Evolutionary conservation across 2,888 invertebrate genomes (phyloP).

Genomic region (Melinaea menophilus): DNA sequence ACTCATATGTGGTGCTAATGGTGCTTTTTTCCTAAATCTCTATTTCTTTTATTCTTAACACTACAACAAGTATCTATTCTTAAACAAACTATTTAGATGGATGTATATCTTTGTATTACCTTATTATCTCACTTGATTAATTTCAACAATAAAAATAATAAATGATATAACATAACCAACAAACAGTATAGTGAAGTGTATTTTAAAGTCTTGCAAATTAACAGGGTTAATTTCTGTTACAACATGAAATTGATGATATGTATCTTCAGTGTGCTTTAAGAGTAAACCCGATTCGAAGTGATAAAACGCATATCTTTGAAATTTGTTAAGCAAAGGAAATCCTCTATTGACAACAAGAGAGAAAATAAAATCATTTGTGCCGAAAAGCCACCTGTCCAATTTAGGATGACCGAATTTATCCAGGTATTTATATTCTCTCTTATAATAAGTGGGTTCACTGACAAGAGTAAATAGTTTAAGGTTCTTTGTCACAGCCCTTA

Average conservation of each 20-base stretch:
- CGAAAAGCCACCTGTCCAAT: slow-evolving; percentile 45
- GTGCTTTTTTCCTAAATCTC: no score
- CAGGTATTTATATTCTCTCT: slow-evolving; percentile 43
- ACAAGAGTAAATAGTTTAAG: slow-evolving; percentile 44
- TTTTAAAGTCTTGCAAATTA: slow-evolving; percentile 40
- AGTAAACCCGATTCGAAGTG: slow-evolving; percentile 52
- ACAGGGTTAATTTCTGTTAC: slow-evolving; percentile 35
- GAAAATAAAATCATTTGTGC: slow-evolving; percentile 31
- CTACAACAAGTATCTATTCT: slow-evolving; percentile 41
- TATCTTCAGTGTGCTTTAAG: slow-evolving; percentile 37
- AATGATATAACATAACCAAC: slow-evolving; percentile 42
- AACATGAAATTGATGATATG: slow-evolving; percentile 34
- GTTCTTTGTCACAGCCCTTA: slow-evolving; percentile 42
- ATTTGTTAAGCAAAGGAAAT: slow-evolving; percentile 42
- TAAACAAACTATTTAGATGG: slow-evolving; percentile 21
- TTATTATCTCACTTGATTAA: slow-evolving; percentile 7
- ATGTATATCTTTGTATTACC: no score
- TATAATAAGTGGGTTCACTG: slow-evolving; percentile 40
- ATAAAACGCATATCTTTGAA: slow-evolving; percentile 41
- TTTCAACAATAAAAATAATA: slow-evolving; percentile 45
- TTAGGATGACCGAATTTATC: slow-evolving; percentile 41
- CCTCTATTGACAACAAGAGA: slow-evolving; percentile 46
- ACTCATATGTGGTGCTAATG: no score
- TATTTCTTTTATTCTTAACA: no score
- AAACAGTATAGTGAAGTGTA: slow-evolving; percentile 45